Conservation (phyloP, 2,113 vertebrate genomes). For the Lepus timidus region DNA sequence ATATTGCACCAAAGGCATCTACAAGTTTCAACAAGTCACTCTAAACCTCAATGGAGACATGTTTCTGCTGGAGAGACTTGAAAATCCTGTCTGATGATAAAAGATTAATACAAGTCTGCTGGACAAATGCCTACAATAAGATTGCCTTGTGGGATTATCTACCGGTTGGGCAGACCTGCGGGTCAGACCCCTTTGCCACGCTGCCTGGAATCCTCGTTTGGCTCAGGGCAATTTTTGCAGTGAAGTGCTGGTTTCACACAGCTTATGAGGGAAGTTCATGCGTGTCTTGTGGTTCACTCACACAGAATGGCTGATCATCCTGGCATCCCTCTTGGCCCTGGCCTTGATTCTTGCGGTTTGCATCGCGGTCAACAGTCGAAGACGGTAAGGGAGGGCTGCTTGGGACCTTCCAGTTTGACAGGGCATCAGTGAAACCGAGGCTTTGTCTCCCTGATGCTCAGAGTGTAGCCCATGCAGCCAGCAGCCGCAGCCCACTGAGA, state of each 20-base stretch:
- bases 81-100: constrained; percentile 30
- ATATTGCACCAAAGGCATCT: neutral
- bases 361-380: constrained; percentile 82
- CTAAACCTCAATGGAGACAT: neutral
- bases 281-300: neutral
- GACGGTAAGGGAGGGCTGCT: constrained; percentile 72
- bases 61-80: neutral
- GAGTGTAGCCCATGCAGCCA: neutral
- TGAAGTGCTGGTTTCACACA: neutral
- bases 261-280: neutral
- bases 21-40: constrained; percentile 4
- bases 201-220: neutral
- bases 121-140: neutral
- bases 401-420: neutral
- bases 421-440: neutral
- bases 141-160: neutral
- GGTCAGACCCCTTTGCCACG: too few relatives aligned
- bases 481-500: neutral
- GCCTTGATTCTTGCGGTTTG: constrained; percentile 82
- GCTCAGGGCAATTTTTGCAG: neutral
- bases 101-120: neutral
- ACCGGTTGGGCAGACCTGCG: neutral
- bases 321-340: constrained; percentile 81
- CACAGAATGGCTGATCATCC: constrained; percentile 83
- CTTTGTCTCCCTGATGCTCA: neutral